Percentiles rank a stretch among this genome's conserved stretches.
These are phyloP conservation scores for Sebastes wilsoni DNA, from an alignment of 2,797 vertebrate genomes.

Conservation along the genomic window DNA sequence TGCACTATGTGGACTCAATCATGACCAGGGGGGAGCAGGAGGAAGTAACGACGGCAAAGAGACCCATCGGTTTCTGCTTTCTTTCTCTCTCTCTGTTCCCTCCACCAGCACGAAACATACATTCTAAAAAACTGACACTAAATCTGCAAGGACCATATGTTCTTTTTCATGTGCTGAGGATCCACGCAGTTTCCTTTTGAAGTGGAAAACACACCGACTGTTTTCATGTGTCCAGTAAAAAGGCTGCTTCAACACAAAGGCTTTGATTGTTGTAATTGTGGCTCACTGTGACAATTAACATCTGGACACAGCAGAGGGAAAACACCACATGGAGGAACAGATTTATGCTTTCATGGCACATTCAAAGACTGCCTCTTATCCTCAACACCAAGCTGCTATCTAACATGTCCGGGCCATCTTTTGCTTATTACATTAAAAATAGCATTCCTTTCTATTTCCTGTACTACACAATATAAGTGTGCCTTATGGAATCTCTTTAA, in stretches of 20 bases:
- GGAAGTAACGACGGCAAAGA: background rate
- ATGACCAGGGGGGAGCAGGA: background rate
- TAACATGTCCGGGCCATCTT: background rate
- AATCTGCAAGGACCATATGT: constrained; percentile 40
- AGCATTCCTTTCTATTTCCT: background rate
- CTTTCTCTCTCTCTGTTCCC: background rate
- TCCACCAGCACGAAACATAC: background rate
- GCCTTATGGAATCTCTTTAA: background rate
- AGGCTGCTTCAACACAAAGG: constrained; percentile 13
- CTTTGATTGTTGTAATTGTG: constrained; percentile 54
- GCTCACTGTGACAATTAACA: constrained; percentile 52
- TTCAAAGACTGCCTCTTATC: constrained; percentile 41
- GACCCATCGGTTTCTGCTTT: background rate
- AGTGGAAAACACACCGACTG: constrained; percentile 6
- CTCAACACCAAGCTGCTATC: constrained; percentile 18
- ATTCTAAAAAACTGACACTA: constrained; percentile 8
- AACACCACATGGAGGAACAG: constrained; percentile 20
- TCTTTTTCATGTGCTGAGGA: background rate
- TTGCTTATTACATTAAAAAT: constrained; percentile 2
- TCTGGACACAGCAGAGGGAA: constrained; percentile 31
- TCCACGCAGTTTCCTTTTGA: constrained; percentile 23
- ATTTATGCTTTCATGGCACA: constrained; percentile 49
- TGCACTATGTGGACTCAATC: constrained; percentile 28
- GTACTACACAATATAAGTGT: background rate
- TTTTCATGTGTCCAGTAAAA: constrained; percentile 41